phyloP scores from a whole-genome alignment of 1,140 invertebrate genomes.

The Dendroctonus ponderosae region DNA sequence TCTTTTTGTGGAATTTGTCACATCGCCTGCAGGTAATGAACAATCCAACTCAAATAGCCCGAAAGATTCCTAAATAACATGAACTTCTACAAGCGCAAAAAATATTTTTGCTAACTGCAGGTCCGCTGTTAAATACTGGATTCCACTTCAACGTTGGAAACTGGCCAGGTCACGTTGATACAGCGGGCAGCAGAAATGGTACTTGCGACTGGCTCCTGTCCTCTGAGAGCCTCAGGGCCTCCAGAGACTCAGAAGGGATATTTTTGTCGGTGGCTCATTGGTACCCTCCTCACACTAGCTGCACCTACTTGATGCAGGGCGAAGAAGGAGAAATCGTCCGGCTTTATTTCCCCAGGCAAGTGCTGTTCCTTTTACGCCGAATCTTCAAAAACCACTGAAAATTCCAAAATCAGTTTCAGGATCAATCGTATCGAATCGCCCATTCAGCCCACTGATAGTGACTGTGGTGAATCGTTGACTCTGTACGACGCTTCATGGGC shows the following conservation, averaged over 20 bases:
- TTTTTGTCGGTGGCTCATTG: conserved; percentile 88
- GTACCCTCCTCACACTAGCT: conserved; percentile 88
- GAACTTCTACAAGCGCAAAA: no score
- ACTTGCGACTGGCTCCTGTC: conserved; percentile 85
- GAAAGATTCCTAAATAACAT: conserved; percentile 15
- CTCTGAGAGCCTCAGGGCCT: conserved; percentile 71
- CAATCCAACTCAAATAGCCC: neutral
- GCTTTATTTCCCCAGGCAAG: conserved; percentile 80
- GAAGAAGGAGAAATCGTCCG: conserved; percentile 79
- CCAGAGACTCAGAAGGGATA: conserved; percentile 78
- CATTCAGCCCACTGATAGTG: conserved; percentile 78
- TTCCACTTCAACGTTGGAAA: conserved; percentile 93
- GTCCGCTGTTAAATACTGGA: conserved; percentile 83
- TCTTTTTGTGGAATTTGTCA: conserved; percentile 88
- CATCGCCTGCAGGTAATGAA: conserved; percentile 70
- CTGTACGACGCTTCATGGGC: conserved; percentile 82
- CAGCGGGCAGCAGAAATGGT: conserved; percentile 77
- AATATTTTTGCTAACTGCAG: conserved; percentile 46
- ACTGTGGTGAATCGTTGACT: conserved; percentile 85
- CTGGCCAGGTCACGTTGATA: conserved; percentile 87
- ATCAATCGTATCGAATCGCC: conserved; percentile 87
- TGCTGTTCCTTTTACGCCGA: no score
- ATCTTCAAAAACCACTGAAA: neutral
- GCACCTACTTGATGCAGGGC: conserved; percentile 85
- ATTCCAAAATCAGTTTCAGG: conserved; percentile 65